Base-by-base conservation (phyloP, 2,113 vertebrate genomes). In the Dicerorhinus sumatrensis region DNA sequence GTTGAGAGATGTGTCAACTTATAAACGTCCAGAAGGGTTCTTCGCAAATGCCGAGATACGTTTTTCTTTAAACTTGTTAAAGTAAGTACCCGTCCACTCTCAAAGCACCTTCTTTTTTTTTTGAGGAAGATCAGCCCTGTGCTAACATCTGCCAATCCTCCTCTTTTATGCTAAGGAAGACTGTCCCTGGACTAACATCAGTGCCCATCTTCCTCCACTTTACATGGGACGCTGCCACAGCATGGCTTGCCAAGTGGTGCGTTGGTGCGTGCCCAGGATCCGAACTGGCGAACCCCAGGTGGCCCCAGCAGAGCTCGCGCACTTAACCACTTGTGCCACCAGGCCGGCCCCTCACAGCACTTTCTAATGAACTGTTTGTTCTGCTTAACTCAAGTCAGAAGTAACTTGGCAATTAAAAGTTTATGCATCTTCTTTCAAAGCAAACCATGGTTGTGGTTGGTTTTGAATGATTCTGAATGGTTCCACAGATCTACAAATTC, bases 401-500 rank as follows among this genome's bases (percentile, higher is more conserved):
- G 33, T 48, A 88, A 85, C 21, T 13, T 83, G 60, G 69, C 48
- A 67, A 73, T 58, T 56, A 80, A 83, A 95, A 87, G 90, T 17
- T 18, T 75, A 80, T 23, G 9, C 33, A 73, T 27, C 60, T 72
- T 85, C 73, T 91, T 97, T 79, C 33, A 62, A 92, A 88, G 56
- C 56, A 86, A 96, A 89, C 10, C 10, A 42, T 51, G 21, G 7
- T 5, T 87, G n/a, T 69, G 54, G 25, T 29, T 51, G 46, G 42
- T 83, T 79, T n/a, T 88, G 29, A 77, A 51, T 69, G 36, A 69
- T 62, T 88, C 63, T 70, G 25, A 89, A 69, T 79, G 56, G 42
- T 23, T 92, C 36, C 87, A 91, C 25, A 95, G 48, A 90, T 84
- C 70, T 89, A 73, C 63, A 80, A 54, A 76, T 51, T 91, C 27